Percentiles rank a stretch among this genome's conserved stretches.
Evolutionary conservation across 2,888 invertebrate genomes (phyloP).

Genomic region (Iselma pallidipennis): DNA sequence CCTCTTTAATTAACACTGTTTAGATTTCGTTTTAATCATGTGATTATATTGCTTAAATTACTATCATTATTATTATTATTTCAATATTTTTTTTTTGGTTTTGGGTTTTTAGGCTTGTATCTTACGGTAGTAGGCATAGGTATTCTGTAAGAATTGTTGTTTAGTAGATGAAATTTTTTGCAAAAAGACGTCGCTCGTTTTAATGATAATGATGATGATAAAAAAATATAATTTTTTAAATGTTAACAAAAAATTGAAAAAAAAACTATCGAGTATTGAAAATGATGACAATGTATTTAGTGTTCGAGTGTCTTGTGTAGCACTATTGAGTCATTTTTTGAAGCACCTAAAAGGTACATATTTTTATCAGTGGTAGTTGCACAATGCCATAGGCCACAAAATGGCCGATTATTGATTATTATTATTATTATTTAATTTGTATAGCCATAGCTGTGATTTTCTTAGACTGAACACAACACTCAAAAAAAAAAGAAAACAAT

Average conservation of each 20-base stretch:
- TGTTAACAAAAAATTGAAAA: constrained; percentile 28
- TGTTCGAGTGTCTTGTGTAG: constrained; percentile 46
- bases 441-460: constrained; percentile 66
- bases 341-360: constrained; percentile 41
- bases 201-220: constrained; percentile 32
- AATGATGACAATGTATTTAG: constrained; percentile 19
- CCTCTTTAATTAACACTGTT: constrained; percentile 42
- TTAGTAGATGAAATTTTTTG: neutral
- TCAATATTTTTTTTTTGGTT: constrained; percentile 31
- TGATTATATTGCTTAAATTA: constrained; percentile 43
- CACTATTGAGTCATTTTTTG: constrained; percentile 40
- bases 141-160: constrained; percentile 31
- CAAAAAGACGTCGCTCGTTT: neutral
- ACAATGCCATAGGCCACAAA: constrained; percentile 42
- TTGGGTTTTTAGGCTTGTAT: constrained; percentile 47
- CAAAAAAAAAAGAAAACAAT: too few species aligned
- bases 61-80: constrained; percentile 27
- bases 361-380: constrained; percentile 39
- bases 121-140: constrained; percentile 36
- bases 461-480: constrained; percentile 47
- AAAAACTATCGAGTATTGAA: constrained; percentile 18
- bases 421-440: constrained; percentile 21
- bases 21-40: constrained; percentile 34
- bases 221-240: constrained; percentile 10
- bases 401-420: constrained; percentile 21